These are phyloP conservation scores for Ophioderma brevispina DNA, from an alignment of 35 echinoderm and acorn worm species.

Conservation along the genomic window DNA sequence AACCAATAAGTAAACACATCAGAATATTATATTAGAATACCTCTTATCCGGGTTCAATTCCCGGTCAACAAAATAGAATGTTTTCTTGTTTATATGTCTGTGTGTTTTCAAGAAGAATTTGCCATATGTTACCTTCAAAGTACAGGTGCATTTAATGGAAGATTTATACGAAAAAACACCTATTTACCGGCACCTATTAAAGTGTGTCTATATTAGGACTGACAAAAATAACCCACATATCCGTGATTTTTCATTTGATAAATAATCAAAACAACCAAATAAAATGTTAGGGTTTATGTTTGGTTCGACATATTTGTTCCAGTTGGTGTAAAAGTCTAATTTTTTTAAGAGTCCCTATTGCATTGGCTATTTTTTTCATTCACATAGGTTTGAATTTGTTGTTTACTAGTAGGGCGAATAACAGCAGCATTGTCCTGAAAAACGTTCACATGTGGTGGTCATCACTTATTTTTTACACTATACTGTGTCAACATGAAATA, in stretches of 20 bases:
- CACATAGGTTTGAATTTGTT: not conserved
- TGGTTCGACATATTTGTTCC: not conserved
- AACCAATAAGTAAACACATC: no score
- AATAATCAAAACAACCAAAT: not conserved
- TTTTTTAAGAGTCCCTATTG: not conserved
- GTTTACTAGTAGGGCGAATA: not conserved
- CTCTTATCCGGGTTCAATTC: not conserved
- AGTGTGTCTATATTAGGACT: not conserved
- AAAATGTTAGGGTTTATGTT: not conserved
- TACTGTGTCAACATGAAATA: no score
- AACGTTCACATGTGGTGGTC: no score
- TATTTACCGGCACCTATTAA: not conserved
- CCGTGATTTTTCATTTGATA: not conserved
- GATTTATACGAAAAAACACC: not conserved
- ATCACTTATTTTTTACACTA: no score
- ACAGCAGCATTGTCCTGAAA: no score
- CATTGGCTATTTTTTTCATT: not conserved
- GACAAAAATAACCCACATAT: conserved; percentile 6
- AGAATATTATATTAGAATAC: no score
- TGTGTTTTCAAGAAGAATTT: not conserved
- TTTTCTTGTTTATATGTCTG: not conserved
- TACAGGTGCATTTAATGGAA: not conserved
- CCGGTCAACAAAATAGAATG: not conserved
- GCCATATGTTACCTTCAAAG: not conserved
- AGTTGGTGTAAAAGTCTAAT: not conserved